Evolutionary conservation across 2,888 invertebrate genomes (phyloP), one percentile per base, ranked within the genome.

Genomic region (Sussaba pulchella): DNA sequence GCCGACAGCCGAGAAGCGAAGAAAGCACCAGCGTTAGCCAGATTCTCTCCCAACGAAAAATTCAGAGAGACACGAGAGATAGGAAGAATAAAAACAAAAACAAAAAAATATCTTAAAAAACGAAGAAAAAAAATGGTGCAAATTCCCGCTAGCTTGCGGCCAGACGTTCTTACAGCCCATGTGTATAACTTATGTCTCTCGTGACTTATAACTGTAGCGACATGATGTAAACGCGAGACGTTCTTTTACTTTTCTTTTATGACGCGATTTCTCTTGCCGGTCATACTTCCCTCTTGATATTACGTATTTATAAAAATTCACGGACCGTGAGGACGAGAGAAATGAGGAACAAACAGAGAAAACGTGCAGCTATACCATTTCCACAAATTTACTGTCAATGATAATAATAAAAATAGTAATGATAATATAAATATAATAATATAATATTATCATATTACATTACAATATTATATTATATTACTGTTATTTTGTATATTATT

Each of bases 81-180:
- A 71, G 21, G 31, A 43, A 66, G 52, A 43, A 78, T 26, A 63
- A 47, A 45, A 57, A 57, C 54, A 47, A 31, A 57, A 57, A 67
- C 26, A 66, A 10, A 5, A 74, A 71, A 61, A n/a, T n/a, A n/a
- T n/a, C n/a, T n/a, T n/a, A n/a, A n/a, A n/a, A n/a, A n/a, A n/a
- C n/a, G n/a, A n/a, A n/a, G n/a, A 43, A 75, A 61, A 12, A 61
- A 24, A 66, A 24, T 12, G 12, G 12, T 39, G 26, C 4, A 43
- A 31, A 6, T 43, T 54, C 31, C 50, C 14, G 63, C 21, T 57
- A 76, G 71, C 63, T 69, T 73, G 76, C 69, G 67, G 76, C 72
- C 72, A 81, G 80, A 76, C 80, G 76, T 73, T 76, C 76, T 76
- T 76, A 72, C 57, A 67, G 67, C 63, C 61, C 80, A 54, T 57